Base-by-base conservation (phyloP, 2,888 invertebrate genomes). In the Abrostola tripartita region DNA sequence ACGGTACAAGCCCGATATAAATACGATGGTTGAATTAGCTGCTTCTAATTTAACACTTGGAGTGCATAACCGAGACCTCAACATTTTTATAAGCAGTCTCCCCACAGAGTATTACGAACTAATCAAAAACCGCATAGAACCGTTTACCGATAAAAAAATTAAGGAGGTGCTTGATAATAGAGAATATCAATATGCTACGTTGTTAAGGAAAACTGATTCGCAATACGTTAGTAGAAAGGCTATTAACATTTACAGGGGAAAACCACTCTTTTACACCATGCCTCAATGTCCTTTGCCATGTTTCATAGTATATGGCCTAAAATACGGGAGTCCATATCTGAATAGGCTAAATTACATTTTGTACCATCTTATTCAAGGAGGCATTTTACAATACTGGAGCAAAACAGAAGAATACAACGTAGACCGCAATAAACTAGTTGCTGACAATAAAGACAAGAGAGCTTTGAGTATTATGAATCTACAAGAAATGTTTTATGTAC, bases 291-390 rank as follows among this genome's bases (percentile, higher is more conserved):
- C 96, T 11, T 90, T 96, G 0, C 95, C 95, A 0, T 95, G 95
- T 79, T 92, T 92, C 14, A 92, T 95, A 0, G 95, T 95, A 0
- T 96, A 95, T 65, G 95, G 95, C 0, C 85, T 95, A 9, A 92
- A 93, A n/a, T 95, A 95, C 70, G 96, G 96, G 1, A 95, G 96
- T 38, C 95, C 96, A 0, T 96, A 95, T 79, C 82, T 95, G 53
- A 90, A 88, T 8, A 91, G 89, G 58, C 54, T 96, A 5, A 90
- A 95, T 68, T 86, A 85, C 11, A 85, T 96, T 0, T 81, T 96
- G 1, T 85, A 90, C 14, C 89, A 90, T 60, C 81, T 95, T 0
- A 90, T 92, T 58, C 95, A 96, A 85, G 93, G 87, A 36, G 96
- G 96, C 0, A 93, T 96, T 44, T 80, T 94, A 6, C 84, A 90